These are phyloP conservation scores for Lasioglossum albipes DNA, from an alignment of 1,140 invertebrate species.

Conservation along the genomic window DNA sequence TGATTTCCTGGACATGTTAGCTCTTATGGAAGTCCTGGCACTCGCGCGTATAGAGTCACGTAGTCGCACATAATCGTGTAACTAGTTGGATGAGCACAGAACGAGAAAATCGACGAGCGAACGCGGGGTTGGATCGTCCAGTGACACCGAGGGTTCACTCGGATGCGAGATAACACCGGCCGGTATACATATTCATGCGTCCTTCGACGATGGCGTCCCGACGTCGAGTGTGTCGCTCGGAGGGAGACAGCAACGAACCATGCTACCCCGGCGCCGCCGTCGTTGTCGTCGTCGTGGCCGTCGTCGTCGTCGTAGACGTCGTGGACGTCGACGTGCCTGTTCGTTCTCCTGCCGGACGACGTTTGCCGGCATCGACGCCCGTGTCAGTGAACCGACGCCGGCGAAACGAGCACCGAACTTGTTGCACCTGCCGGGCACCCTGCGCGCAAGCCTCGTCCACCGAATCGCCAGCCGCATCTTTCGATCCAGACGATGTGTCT, in stretches of 20 bases:
- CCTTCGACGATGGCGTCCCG: slow-evolving; percentile 78
- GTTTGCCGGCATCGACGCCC: slow-evolving; percentile 55
- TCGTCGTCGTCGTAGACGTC: slow-evolving; percentile 48
- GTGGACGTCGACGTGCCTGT: slow-evolving; percentile 24
- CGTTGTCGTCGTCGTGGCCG: slow-evolving; percentile 62
- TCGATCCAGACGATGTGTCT: not conserved
- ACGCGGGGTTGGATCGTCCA: slow-evolving; percentile 8
- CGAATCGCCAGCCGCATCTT: not conserved
- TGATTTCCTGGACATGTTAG: not conserved
- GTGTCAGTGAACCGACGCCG: slow-evolving; percentile 77
- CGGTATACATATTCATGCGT: slow-evolving; percentile 77
- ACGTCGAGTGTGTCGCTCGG: slow-evolving; percentile 73
- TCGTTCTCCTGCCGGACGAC: slow-evolving; percentile 28
- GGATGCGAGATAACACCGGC: slow-evolving; percentile 16
- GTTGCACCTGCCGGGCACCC: slow-evolving; percentile 68
- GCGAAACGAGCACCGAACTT: slow-evolving; percentile 70
- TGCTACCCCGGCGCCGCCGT: slow-evolving; percentile 59
- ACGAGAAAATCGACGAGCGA: not conserved
- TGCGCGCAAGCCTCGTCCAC: slow-evolving; percentile 55
- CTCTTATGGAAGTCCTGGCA: no score
- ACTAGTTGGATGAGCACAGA: not conserved
- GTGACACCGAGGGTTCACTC: slow-evolving; percentile 38
- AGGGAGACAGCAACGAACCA: slow-evolving; percentile 37
- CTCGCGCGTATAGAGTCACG: no score
- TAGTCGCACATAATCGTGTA: not conserved